Percentiles rank a stretch among this genome's conserved stretches.
Conservation (phyloP, 1,140 invertebrate species). For the Theocolax elegans region DNA sequence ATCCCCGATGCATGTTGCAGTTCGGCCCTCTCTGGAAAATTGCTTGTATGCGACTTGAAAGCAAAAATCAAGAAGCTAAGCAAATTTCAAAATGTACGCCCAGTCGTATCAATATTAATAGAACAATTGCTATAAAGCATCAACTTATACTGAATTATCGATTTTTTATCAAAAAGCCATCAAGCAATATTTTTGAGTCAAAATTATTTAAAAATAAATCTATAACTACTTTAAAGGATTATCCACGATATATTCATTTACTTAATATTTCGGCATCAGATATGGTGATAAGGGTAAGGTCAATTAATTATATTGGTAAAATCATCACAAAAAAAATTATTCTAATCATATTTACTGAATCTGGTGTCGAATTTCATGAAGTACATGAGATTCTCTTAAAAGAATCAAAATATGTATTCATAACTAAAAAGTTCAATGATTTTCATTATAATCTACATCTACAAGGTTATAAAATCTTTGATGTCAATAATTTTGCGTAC, state of each 20-base stretch:
- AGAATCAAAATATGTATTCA: too few relatives aligned
- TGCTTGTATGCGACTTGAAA: background rate
- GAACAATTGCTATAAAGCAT: background rate
- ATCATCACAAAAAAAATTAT: too few relatives aligned
- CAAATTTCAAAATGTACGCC: background rate
- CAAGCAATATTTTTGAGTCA: background rate
- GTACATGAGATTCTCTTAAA: too few relatives aligned
- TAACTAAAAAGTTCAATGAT: too few relatives aligned
- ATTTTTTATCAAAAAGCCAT: background rate
- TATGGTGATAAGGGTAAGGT: too few relatives aligned
- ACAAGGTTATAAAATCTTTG: too few relatives aligned
- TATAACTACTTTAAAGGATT: background rate
- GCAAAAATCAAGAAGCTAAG: background rate
- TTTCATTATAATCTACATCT: too few relatives aligned
- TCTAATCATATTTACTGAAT: too few relatives aligned
- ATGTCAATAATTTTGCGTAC: too few relatives aligned
- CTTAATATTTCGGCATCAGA: background rate
- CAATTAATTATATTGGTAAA: too few relatives aligned
- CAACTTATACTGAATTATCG: background rate
- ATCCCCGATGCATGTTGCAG: background rate
- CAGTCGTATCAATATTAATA: background rate
- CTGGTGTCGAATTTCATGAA: too few relatives aligned
- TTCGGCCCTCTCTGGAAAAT: background rate
- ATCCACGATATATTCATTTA: background rate
- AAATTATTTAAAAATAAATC: too few relatives aligned